Evolutionary conservation across 2,888 invertebrate species (phyloP), one percentile per base, ranked within the genome.

Genomic region (Melangyna quadrimaculata): DNA sequence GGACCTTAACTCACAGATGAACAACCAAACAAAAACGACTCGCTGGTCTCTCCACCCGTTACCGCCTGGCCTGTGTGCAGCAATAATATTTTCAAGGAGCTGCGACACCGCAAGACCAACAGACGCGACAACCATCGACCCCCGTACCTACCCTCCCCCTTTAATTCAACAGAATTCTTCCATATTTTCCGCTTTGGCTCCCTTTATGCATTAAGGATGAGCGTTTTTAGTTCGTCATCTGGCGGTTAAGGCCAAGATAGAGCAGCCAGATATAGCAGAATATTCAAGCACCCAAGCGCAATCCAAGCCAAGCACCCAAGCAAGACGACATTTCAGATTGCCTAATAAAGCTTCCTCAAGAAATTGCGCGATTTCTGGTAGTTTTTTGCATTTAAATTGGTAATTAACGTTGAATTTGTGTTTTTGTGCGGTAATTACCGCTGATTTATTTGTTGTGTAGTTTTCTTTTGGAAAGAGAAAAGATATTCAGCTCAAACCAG

Each of bases 351-450:
- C 63, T 84, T 72, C 72, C 27, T 67, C 53, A 69, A 75, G 71
- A 72, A 53, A 84, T 80, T 84, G 65, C 40, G 70, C 17, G 74
- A 75, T 72, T 72, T 67, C 65, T 79, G 55, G 75, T 80, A 84
- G 80, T 80, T 80, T 55, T 84, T 80, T 75, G 84, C 75, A 84
- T 84, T 84, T 84, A 84, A 84, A 84, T 79, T 84, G 84, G 75
- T 84, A 80, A 84, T 84, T 84, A 84, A 79, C 75, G 71, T 75
- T 75, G 80, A 61, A 84, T 84, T 80, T 72, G 71, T 80, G 80
- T 80, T 84, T 75, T 83, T 72, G 80, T 61, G n/a, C n/a, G 75
- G 80, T 84, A 84, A 84, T 84, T 84, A 84, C 71, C 74, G 61
- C 6, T 75, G 80, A 80, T 84, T 80, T 75, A 84, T 84, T 80